phyloP scores from a whole-genome alignment of 2,797 vertebrate species.

The Myiotriccus ornatus region DNA sequence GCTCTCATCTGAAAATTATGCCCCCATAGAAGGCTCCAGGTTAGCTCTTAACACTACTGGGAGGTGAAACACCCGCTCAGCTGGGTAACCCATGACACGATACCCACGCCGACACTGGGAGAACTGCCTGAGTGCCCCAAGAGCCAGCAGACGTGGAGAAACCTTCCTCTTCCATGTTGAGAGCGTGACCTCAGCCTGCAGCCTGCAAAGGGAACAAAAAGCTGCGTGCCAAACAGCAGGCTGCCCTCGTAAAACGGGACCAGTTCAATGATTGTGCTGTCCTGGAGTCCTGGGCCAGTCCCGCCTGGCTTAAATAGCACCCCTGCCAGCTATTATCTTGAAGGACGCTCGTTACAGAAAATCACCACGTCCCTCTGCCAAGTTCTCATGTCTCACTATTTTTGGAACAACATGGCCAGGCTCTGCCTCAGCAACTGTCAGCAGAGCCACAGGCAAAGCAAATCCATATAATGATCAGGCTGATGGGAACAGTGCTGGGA shows the following conservation, averaged over 20 bases:
- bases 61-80: background rate
- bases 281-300: background rate
- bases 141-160: background rate
- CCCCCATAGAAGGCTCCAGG: background rate
- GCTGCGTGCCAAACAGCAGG: background rate
- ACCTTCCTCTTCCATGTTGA: background rate
- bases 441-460: background rate
- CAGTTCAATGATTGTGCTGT: background rate
- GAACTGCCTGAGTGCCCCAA: background rate
- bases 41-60: background rate
- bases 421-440: constrained; percentile 14
- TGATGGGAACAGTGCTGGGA: background rate
- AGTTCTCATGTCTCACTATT: background rate
- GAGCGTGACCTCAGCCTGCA: background rate
- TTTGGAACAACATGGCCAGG: background rate
- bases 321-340: background rate
- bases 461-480: constrained; percentile 51
- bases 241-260: background rate
- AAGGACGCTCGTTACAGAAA: background rate
- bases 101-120: background rate
- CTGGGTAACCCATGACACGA: background rate
- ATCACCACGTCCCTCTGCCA: background rate
- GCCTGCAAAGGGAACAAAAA: background rate
- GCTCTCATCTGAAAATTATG: background rate
- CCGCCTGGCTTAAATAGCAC: background rate